Evolutionary conservation across 2,113 vertebrate species (phyloP).

Genomic region (Pomatostomus ruficeps): DNA sequence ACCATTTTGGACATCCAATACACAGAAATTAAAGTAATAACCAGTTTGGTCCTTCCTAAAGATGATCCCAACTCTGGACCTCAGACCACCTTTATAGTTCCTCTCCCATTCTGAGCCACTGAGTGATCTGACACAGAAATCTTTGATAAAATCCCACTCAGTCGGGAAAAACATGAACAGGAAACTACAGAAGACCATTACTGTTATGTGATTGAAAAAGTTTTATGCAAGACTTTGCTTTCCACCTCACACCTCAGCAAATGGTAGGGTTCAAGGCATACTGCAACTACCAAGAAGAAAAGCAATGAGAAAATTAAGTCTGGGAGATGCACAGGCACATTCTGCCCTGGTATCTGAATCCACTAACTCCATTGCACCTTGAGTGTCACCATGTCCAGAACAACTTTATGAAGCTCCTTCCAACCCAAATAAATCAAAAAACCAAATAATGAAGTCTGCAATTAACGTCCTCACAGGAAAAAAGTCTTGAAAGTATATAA

Average conservation of each 20-base stretch:
- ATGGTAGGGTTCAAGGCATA: background rate
- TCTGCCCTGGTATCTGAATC: background rate
- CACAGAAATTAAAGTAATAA: background rate
- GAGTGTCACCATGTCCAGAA: background rate
- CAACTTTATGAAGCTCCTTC: background rate
- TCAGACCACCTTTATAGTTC: background rate
- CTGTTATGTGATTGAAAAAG: background rate
- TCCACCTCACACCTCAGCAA: background rate
- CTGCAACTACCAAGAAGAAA: background rate
- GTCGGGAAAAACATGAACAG: fast-evolving
- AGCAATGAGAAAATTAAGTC: fast-evolving
- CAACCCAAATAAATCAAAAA: background rate
- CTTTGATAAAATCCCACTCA: background rate
- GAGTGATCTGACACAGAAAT: background rate
- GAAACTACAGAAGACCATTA: background rate
- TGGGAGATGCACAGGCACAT: background rate
- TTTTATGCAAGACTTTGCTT: background rate
- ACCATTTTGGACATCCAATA: background rate
- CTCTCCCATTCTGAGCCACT: background rate
- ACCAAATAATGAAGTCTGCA: background rate
- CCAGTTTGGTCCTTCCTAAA: background rate
- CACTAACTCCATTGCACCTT: background rate
- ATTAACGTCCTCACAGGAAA: background rate
- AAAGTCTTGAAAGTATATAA: background rate
- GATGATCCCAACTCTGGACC: background rate